Conservation (phyloP, 2,888 invertebrate genomes). For the Psylliodes chrysocephalus region DNA sequence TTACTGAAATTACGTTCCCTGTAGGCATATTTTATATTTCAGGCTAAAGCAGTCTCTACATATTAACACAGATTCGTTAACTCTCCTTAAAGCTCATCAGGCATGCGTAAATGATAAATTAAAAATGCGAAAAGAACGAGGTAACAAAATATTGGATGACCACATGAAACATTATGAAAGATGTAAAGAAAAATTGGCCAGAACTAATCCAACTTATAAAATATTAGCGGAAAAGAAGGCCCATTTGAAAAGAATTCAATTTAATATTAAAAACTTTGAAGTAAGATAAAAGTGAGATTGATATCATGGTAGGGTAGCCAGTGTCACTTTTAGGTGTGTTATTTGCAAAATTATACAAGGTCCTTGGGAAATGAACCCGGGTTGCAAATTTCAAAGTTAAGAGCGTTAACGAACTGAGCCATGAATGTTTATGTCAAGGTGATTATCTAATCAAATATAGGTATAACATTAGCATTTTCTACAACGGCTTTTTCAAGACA, state of each 20-base stretch:
- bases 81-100: constrained; percentile 22
- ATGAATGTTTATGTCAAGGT: too few species aligned
- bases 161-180: constrained; percentile 17
- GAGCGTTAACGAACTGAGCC: too few species aligned
- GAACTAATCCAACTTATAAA: constrained; percentile 32
- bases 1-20: not conserved
- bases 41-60: constrained; percentile 25
- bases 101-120: constrained; percentile 22
- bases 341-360: too few species aligned
- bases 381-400: too few species aligned
- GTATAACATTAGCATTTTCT: too few species aligned
- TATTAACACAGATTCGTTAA: constrained; percentile 26
- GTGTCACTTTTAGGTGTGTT: too few species aligned
- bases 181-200: constrained; percentile 26
- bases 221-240: constrained; percentile 27
- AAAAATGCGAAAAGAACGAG: constrained; percentile 25
- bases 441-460: too few species aligned
- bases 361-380: too few species aligned
- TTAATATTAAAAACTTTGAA: constrained; percentile 19
- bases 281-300: too few species aligned
- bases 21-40: constrained; percentile 11
- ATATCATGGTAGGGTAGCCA: too few species aligned
- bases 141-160: constrained; percentile 21
- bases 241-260: constrained; percentile 27
- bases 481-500: too few species aligned